These are phyloP conservation scores for Chaetodon trifascialis DNA, from an alignment of 2,113 vertebrate species.

Conservation along the genomic window DNA sequence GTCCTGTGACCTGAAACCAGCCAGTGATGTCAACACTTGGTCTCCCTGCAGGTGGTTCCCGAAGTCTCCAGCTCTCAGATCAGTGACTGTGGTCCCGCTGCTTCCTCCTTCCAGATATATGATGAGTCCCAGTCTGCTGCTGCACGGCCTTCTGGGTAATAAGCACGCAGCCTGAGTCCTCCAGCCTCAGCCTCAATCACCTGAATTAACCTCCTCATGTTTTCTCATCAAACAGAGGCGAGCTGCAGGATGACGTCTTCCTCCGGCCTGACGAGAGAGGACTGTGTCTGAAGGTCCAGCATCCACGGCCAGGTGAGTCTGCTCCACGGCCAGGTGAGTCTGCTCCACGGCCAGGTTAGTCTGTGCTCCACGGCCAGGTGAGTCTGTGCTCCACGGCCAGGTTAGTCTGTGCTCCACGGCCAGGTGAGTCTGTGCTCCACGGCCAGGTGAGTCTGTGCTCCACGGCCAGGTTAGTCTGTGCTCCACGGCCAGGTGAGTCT, in stretches of 20 bases:
- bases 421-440: background rate
- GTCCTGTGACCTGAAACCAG: too few relatives aligned
- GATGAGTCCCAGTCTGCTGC: slow-evolving; percentile 10
- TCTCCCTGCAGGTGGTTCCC: background rate
- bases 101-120: slow-evolving; percentile 13
- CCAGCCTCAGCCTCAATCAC: too few relatives aligned
- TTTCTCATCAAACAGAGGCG: slow-evolving; percentile 5
- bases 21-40: too few relatives aligned
- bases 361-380: too few relatives aligned
- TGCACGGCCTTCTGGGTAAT: slow-evolving; percentile 46
- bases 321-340: too few relatives aligned
- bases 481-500: too few relatives aligned
- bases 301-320: slow-evolving; percentile 3
- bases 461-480: too few relatives aligned
- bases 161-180: background rate
- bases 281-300: slow-evolving; percentile 17
- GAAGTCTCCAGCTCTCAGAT: background rate
- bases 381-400: too few relatives aligned
- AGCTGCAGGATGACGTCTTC: slow-evolving; percentile 23
- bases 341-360: background rate
- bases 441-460: too few relatives aligned
- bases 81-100: background rate
- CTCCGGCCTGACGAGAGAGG: slow-evolving; percentile 7
- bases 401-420: too few relatives aligned
- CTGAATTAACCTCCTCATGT: too few relatives aligned